Evolutionary conservation across 2,113 vertebrate genomes (phyloP), one percentile per base, ranked within the genome.

Genomic region (Noturus placidus): DNA sequence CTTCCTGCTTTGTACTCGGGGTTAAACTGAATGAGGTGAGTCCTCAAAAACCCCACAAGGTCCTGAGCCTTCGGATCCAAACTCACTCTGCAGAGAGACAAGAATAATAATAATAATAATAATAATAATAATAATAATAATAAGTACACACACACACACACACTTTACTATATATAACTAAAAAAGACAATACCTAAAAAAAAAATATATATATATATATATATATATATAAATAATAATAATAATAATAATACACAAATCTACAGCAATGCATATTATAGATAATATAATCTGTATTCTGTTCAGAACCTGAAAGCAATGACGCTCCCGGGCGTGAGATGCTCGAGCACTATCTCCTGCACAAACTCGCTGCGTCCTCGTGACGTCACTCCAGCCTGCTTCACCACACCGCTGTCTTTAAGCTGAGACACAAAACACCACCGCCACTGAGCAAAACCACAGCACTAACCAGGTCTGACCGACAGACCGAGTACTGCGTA

Each of bases 271-370:
- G 9, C 1, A 46, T 46, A 46, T 46, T 46, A 46, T 46, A 46
- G 8, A 46, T 46, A 46, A 46, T 38, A 25, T 74, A 13, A 33
- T 35, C 25, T 56, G n/a, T 19, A 78, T 30, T 78, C 30, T 54
- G 2, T 57, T 52, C 17, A 87, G 0, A 95, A 99, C 98, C 98
- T 97, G 95, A 99, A 99, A 77, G 97, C 94, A 59, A 99, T 97
- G 81, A 97, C 90, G 42, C 98, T 99, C 92, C 98, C 98, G 9
- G 98, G 98, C 3, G 97, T 97, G 87, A 99, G 91, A 56, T 95
- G 96, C 94, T 98, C 96, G 91, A 99, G 99, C 88, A 94, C 94
- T 91, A 99, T 98, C 94, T 99, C 97, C 93, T 99, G 97, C 87
- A 99, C 96, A 84, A 96, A 99, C 93, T 99, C 98, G 87, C 96